Base-by-base conservation (phyloP, 2,888 invertebrate species). In the Gonocerus acuteangulatus region DNA sequence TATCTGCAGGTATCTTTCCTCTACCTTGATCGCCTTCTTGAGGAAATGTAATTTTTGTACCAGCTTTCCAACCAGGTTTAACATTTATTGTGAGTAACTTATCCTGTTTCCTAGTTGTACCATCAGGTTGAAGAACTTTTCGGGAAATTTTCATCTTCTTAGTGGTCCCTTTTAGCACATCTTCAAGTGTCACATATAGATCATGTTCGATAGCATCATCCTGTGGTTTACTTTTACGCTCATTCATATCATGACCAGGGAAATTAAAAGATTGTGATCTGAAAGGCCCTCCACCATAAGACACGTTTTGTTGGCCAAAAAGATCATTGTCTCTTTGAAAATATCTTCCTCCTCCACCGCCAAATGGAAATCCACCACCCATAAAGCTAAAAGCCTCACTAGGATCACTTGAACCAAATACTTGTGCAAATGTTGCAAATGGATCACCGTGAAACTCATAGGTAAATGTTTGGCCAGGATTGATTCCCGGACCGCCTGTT, bases 131-230 rank as follows among this genome's bases (percentile, higher is more conserved):
- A 48, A 89, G 78, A 1, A 92, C 89, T 72, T 94, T 84, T 59
- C 95, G 83, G 1, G 95, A 95, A 67, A 99, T 99, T 75, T 97
- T 99, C 94, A 99, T 96, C 74, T 96, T 97, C 76, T 97, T 99
- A 0, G 89, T 89, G 72, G 94, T 93, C 7, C 97, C 97, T 60
- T 83, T 86, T 42, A 87, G 83, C 61, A 97, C 90, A 71, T 99
- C 97, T 72, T 99, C 97, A 48, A 99, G 74, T 0, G 87, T 84
- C 1, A 96, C 92, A 71, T 89, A 92, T 36, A 97, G 76, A 71
- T 96, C 95, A 74, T 94, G 89, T 71, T 92, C 92, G 52, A 94
- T 89, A 0, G 94, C 84, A 2, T 92, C 88, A 74, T 94, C 93
- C 72, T 94, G 93, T 2, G 89, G 86, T 2, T 89, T 86, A 1